phyloP scores from a whole-genome alignment of 2,113 vertebrate genomes.

The Rattus rattus region DNA sequence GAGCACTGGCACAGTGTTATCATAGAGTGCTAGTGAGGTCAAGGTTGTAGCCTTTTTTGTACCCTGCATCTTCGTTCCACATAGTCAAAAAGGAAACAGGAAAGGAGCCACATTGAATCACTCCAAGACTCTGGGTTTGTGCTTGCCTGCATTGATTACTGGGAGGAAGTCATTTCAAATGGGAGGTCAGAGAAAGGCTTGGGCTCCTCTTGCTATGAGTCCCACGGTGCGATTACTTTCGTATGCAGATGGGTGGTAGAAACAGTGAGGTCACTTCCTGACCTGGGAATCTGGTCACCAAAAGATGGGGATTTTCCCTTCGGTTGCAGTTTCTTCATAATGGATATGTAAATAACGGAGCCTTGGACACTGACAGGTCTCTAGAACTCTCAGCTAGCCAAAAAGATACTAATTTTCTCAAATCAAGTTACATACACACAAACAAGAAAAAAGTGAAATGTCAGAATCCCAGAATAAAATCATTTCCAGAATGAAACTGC shows the following conservation, averaged over 20 bases:
- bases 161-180: slow-evolving; percentile 19
- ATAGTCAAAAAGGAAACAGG: not conserved
- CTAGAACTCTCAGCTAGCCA: slow-evolving; percentile 44
- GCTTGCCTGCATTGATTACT: not conserved
- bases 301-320: not conserved
- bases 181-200: slow-evolving; percentile 1
- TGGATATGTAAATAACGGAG: not conserved
- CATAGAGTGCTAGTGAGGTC: not conserved
- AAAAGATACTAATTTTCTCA: slow-evolving; percentile 57
- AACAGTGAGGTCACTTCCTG: not conserved
- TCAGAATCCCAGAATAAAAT: slow-evolving; percentile 64
- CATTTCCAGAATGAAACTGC: slow-evolving; percentile 52
- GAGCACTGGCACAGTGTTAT: not conserved
- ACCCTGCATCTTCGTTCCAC: not conserved
- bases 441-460: not conserved
- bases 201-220: not conserved
- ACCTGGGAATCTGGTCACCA: not conserved
- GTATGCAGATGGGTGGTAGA: not conserved
- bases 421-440: slow-evolving; percentile 26
- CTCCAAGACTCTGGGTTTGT: not conserved
- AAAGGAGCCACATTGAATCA: not conserved
- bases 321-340: slow-evolving; percentile 4
- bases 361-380: slow-evolving; percentile 13
- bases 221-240: not conserved
- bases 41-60: not conserved